Base-by-base conservation (phyloP, 2,797 vertebrate genomes). In the Caiman crocodilus region DNA sequence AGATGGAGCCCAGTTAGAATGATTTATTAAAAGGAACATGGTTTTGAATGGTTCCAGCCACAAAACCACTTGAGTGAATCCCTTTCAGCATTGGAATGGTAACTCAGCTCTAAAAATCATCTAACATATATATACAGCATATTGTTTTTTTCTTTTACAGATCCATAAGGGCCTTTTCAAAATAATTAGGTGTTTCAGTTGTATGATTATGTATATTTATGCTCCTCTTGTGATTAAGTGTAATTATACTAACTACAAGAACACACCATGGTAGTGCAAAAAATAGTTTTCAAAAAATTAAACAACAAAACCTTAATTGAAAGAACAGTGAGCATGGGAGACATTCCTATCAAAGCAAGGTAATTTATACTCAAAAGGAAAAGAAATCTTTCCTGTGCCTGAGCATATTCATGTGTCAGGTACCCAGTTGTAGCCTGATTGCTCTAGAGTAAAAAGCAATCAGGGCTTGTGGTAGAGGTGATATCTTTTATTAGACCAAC, bases 161-260 rank as follows among this genome's bases (percentile, higher is more conserved):
- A 89, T 97, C 92, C 87, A 65, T 65, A 77, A 93, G 90, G 80
- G 82, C 92, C 78, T 97, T 97, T 95, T 92, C 60, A 96, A 82
- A 57, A 11, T 77, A 93, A 93, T 91, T 94, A 57, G 28, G 7
- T 85, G 74, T 93, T 93, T 87, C 94, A 94, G 96, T 97, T 96
- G 85, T 80, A 74, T 96, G 88, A 96, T 94, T 95, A 96, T 86
- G 86, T 92, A 93, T 63, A 58, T 95, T 97, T 94, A 80, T 14
- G 88, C 77, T 92, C 90, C 78, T 97, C 96, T 95, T 16, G 79
- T 97, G 89, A 95, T 97, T 96, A 97, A 87, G 25, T 89, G 9
- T 91, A 96, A 96, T 97, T 96, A 94, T 28, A 90, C 85, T 82
- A 84, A 80, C 81, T 85, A 23, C 10, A 76, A 92, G 82, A 94